Base-by-base conservation (phyloP, 2,113 vertebrate genomes). In the Dermatemys mawii region DNA sequence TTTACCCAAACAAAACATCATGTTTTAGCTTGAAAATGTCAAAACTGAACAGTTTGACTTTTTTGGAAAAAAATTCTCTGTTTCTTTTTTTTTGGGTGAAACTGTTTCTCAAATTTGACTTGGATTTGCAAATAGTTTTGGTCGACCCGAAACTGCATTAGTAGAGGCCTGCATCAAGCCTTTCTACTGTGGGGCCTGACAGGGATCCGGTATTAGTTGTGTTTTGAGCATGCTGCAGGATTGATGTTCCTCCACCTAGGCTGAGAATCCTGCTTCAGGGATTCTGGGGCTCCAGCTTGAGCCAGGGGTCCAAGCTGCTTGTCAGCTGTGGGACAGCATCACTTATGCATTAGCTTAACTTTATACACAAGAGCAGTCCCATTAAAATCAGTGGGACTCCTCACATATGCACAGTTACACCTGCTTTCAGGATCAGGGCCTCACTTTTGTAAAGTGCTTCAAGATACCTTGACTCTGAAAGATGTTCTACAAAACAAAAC, bases 291-390 rank as follows among this genome's bases (percentile, higher is more conserved):
- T 63, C 17, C 14, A 14, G 32, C 14, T n/a, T 67, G 60, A 35
- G 63, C n/a, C 8, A 38, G 16, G n/a, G 10, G n/a, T 70, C 63
- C 4, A 5, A 22, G 63, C 63, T 38, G 63, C 17, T 70, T 21
- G 8, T 70, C 38, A 70, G 19, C 35, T 38, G 19, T 22, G 63
- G n/a, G 63, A 21, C n/a, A 70, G 2, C 32, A 1, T 5, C 41
- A 14, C 38, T 48, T 8, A 19, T 55, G 51, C 51, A 12, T 6
- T 0, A 0, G 17, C 17, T n/a, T 13, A 6, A 60, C 0, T 4
- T 16, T 35, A 5, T 2, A 4, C 0, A 1, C 3, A 1, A 19
- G 60, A 46, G 26, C 1, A 8, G n/a, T n/a, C n/a, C n/a, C n/a
- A 8, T 14, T 44, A 57, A n/a, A 14, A 76, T 86, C 41, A 51